phyloP scores from a whole-genome alignment of 2,113 vertebrate genomes.

The Tiliqua scincoides region DNA sequence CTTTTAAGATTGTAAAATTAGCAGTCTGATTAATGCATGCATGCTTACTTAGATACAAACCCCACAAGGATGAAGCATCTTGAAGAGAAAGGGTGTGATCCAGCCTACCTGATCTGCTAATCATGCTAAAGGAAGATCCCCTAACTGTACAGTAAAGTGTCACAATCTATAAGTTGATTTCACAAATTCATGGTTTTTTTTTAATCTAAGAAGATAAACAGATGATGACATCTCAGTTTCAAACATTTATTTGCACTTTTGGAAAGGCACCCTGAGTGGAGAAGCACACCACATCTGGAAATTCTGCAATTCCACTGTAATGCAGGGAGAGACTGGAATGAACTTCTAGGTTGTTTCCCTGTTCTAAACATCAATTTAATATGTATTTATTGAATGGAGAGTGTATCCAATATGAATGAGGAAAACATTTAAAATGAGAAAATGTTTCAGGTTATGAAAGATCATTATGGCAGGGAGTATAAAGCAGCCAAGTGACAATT shows the following conservation, averaged over 20 bases:
- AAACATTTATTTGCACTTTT: neutral
- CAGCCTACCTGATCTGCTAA: too few relatives aligned
- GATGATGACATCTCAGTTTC: constrained; percentile 14
- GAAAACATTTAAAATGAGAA: neutral
- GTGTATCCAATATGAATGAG: neutral
- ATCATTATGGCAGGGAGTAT: neutral
- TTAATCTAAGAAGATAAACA: neutral
- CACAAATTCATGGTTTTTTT: neutral
- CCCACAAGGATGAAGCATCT: neutral
- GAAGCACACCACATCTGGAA: neutral
- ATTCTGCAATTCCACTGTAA: neutral
- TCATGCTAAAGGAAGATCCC: neutral
- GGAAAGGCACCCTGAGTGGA: neutral
- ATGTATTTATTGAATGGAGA: neutral
- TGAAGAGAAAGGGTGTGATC: neutral
- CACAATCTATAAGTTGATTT: neutral
- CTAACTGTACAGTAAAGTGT: neutral
- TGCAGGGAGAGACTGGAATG: neutral
- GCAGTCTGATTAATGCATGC: neutral
- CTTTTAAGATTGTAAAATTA: neutral
- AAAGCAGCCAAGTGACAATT: neutral
- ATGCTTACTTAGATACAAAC: neutral
- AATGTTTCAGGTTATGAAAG: neutral
- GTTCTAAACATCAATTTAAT: neutral
- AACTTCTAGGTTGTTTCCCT: too few relatives aligned